Evolutionary conservation across 2,797 vertebrate species (phyloP).

Genomic region (Zenarchopterus dispar): DNA sequence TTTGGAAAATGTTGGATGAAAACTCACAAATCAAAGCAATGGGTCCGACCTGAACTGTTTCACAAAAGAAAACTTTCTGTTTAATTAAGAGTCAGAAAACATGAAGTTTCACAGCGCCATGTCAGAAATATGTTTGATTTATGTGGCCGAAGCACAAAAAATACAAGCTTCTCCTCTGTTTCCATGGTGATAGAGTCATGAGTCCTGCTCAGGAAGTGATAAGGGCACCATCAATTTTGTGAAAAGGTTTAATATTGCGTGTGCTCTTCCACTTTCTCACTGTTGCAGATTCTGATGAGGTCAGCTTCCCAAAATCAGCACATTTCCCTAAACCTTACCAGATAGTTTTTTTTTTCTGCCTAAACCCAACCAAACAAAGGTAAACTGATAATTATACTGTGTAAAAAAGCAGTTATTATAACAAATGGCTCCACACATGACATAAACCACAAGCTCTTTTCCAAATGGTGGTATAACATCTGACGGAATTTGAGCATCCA

Average conservation of each 20-base stretch:
- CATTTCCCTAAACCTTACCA: not conserved
- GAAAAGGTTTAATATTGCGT: not conserved
- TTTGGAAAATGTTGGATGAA: no score
- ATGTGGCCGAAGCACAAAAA: not conserved
- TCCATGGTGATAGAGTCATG: not conserved
- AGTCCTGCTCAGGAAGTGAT: constrained; percentile 1
- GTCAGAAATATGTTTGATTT: not conserved
- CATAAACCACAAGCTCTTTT: no score
- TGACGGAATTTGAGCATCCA: no score
- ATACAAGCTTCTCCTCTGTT: not conserved
- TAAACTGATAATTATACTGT: no score
- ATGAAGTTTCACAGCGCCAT: not conserved
- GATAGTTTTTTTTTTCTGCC: not conserved
- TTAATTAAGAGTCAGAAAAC: not conserved
- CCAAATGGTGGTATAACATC: no score
- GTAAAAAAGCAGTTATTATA: no score
- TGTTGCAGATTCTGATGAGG: not conserved
- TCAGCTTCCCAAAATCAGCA: not conserved
- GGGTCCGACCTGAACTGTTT: no score
- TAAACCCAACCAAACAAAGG: no score
- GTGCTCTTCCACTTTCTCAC: not conserved
- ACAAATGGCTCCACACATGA: no score
- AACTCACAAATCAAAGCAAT: no score
- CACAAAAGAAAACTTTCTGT: no score
- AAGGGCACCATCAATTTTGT: not conserved